These are phyloP conservation scores for Bufo bufo DNA, from an alignment of 2,113 vertebrate genomes.

Conservation along the genomic window DNA sequence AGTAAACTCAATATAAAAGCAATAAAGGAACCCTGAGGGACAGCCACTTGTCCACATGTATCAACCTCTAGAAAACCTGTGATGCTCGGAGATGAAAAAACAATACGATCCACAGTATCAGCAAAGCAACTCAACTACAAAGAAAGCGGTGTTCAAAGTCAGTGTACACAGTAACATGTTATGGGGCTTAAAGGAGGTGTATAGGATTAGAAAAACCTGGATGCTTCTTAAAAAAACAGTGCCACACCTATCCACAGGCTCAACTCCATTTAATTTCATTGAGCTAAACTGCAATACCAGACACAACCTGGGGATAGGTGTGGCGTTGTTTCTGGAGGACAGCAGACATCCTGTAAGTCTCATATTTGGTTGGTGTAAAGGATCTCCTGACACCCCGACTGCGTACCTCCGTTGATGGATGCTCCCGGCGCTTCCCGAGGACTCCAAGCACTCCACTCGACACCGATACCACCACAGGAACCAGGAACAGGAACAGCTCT, in stretches of 20 bases:
- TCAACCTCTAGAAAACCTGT: constrained; percentile 13
- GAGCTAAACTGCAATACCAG: too few relatives aligned
- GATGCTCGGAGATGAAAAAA: constrained; percentile 6
- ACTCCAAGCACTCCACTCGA: too few relatives aligned
- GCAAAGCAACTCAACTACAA: background rate
- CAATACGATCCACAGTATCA: constrained; percentile 14
- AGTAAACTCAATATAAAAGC: constrained; percentile 27
- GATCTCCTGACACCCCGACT: too few relatives aligned
- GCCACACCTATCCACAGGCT: background rate
- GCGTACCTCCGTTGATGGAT: too few relatives aligned
- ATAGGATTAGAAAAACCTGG: background rate
- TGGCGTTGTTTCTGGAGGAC: too few relatives aligned
- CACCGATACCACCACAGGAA: too few relatives aligned
- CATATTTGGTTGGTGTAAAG: too few relatives aligned
- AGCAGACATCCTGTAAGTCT: too few relatives aligned
- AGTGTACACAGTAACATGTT: constrained; percentile 9
- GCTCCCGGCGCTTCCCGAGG: too few relatives aligned
- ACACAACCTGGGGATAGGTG: too few relatives aligned
- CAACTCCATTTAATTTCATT: too few relatives aligned
- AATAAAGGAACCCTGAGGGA: constrained; percentile 8
- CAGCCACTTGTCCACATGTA: background rate
- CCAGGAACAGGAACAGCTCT: too few relatives aligned
- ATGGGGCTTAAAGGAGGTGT: background rate
- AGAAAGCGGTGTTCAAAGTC: constrained; percentile 20
- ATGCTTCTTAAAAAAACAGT: background rate